A percentile compares a stretch with the other conserved stretches of the same genome.
phyloP scores from a whole-genome alignment of 1,140 invertebrate genomes.

The Tigriopus japonicus region DNA sequence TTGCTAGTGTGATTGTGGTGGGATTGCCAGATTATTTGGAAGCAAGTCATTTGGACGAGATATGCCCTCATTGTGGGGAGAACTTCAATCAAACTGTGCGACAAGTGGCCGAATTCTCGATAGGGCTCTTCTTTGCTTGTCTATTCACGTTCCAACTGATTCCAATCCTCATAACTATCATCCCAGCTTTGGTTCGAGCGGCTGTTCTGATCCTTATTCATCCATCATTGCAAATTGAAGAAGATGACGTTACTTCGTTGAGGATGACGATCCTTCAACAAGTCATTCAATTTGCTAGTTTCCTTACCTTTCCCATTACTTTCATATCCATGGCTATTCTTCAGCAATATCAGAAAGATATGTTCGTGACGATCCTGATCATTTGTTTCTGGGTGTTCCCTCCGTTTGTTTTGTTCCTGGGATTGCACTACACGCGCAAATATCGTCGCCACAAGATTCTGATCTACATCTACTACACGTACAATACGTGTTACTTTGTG shows the following conservation, averaged over 20 bases:
- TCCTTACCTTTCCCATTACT: constrained; percentile 10
- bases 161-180: constrained; percentile 6
- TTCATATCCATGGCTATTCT: constrained; percentile 6
- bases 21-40: constrained; percentile 10
- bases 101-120: constrained; percentile 10
- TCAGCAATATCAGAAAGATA: constrained; percentile 9
- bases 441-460: constrained; percentile 4
- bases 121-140: constrained; percentile 6
- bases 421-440: constrained; percentile 6
- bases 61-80: constrained; percentile 6
- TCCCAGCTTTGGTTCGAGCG: constrained; percentile 6
- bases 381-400: constrained; percentile 2
- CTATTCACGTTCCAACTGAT: constrained; percentile 9
- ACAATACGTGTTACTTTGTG: constrained; percentile 5
- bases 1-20: constrained; percentile 4
- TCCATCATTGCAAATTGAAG: not conserved
- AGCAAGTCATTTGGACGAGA: constrained; percentile 2
- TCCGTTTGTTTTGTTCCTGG: constrained; percentile 6
- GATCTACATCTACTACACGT: constrained; percentile 5
- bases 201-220: constrained; percentile 9
- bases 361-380: constrained; percentile 3
- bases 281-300: not conserved
- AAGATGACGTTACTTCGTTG: not conserved
- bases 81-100: constrained; percentile 6
- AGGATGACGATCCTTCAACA: constrained; percentile 10